Percentiles rank a stretch among this genome's conserved stretches.
phyloP scores from a whole-genome alignment of 1,140 invertebrate genomes.

The roundworm (Caenorhabditis elegans) region DNA sequence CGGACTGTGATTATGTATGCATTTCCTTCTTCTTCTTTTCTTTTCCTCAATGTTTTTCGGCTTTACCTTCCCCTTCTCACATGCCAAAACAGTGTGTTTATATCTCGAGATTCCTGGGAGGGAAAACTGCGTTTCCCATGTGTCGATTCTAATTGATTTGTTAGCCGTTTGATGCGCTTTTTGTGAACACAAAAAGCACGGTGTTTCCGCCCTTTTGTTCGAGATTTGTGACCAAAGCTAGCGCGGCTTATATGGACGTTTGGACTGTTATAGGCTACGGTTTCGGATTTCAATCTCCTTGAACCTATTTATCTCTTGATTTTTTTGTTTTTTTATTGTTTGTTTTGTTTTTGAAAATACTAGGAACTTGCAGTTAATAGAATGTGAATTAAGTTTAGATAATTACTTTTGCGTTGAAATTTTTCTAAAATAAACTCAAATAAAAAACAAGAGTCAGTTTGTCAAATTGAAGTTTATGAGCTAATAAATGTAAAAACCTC shows the following conservation, averaged over 20 bases:
- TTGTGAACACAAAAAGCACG: not conserved
- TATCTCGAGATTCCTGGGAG: not conserved
- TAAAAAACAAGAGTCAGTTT: no score
- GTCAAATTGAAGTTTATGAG: no score
- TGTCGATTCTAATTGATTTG: constrained; percentile 15
- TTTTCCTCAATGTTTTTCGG: not conserved
- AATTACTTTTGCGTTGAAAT: no score
- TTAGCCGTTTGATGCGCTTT: constrained; percentile 22
- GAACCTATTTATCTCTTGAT: no score
- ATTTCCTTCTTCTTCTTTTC: not conserved
- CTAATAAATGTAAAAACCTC: no score
- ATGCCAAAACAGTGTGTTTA: constrained; percentile 8
- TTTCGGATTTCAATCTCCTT: not conserved
- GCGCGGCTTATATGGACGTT: not conserved
- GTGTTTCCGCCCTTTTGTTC: not conserved
- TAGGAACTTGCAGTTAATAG: no score
- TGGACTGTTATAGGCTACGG: not conserved
- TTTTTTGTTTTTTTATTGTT: no score
- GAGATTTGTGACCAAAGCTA: not conserved
- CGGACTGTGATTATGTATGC: not conserved
- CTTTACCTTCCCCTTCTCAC: not conserved
- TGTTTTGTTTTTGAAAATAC: no score
- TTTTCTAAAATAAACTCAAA: no score
- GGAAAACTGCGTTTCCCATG: constrained; percentile 27
- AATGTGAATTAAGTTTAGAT: no score